A percentile compares a stretch with the other conserved stretches of the same genome.
phyloP scores from a whole-genome alignment of 2,888 invertebrate species.

The Thymelicus sylvestris region DNA sequence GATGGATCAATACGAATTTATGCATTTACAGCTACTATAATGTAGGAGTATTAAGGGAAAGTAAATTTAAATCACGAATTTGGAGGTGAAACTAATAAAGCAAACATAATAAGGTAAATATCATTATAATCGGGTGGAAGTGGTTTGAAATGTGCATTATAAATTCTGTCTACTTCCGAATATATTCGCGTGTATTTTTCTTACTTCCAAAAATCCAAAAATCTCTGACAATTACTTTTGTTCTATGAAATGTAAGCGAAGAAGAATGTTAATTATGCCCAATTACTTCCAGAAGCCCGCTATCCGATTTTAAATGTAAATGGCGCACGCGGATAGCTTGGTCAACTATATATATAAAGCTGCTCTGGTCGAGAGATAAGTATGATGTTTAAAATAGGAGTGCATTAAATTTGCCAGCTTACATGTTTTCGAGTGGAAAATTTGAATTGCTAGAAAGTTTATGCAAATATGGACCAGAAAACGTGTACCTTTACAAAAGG shows the following conservation, averaged over 20 bases:
- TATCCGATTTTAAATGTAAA: slow-evolving; percentile 21
- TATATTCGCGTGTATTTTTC: too few relatives aligned
- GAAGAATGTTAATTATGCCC: slow-evolving; percentile 20
- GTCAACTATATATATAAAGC: slow-evolving; percentile 13
- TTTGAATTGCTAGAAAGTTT: not conserved
- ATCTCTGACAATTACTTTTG: not conserved
- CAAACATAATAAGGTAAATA: too few relatives aligned
- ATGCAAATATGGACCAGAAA: not conserved
- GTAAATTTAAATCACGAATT: too few relatives aligned
- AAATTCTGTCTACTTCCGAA: too few relatives aligned
- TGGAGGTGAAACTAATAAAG: too few relatives aligned
- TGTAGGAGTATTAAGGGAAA: too few relatives aligned
- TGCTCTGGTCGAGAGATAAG: slow-evolving; percentile 12
- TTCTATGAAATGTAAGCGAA: slow-evolving; percentile 12
- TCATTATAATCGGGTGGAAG: too few relatives aligned
- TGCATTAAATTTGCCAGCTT: slow-evolving; percentile 4
- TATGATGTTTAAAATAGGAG: slow-evolving; percentile 9
- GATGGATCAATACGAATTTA: too few relatives aligned
- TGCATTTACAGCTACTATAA: too few relatives aligned
- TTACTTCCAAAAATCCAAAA: not conserved
- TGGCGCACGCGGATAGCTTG: slow-evolving; percentile 18
- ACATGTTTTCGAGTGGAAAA: not conserved
- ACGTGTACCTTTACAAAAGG: too few relatives aligned
- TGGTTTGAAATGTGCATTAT: too few relatives aligned
- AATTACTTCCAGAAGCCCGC: slow-evolving; percentile 22